A percentile compares a stretch with the other conserved stretches of the same genome.
These are phyloP conservation scores for Heterotis niloticus DNA, from an alignment of 2,113 vertebrate genomes.

Conservation along the genomic window DNA sequence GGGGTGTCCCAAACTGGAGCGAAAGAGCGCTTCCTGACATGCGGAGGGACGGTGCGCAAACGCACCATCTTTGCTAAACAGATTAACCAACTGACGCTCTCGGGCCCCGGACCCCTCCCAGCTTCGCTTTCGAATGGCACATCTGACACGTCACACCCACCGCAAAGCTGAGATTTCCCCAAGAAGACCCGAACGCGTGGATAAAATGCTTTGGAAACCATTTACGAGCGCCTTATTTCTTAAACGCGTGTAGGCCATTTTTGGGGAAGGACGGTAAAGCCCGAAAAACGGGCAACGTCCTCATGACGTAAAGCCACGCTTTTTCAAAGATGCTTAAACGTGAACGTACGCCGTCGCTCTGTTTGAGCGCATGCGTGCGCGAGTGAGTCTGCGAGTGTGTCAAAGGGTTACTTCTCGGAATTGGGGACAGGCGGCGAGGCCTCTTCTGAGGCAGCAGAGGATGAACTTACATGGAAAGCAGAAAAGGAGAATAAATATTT, in stretches of 20 bases:
- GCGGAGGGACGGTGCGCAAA: neutral
- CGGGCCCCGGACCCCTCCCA: constrained; percentile 7
- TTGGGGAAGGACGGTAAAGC: no score
- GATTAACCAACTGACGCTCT: constrained; percentile 15
- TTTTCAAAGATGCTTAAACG: neutral
- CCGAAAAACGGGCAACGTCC: no score
- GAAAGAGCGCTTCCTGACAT: neutral
- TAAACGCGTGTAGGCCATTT: no score
- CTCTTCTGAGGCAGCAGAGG: constrained; percentile 74
- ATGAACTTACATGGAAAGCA: constrained; percentile 73
- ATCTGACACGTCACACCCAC: neutral
- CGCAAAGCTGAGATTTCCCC: constrained; percentile 6
- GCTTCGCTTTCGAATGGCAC: neutral
- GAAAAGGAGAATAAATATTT: constrained; percentile 82
- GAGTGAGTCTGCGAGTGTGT: constrained; percentile 17
- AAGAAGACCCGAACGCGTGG: neutral
- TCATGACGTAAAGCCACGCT: neutral
- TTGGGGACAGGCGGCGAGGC: constrained; percentile 68
- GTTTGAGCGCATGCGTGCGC: constrained; percentile 9
- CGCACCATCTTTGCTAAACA: neutral
- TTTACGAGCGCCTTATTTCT: no score
- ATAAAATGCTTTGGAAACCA: neutral
- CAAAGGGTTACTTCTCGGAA: constrained; percentile 18
- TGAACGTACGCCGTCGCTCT: constrained; percentile 13
- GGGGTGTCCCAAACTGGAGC: neutral